Evolutionary conservation across 2,888 invertebrate species (phyloP), one percentile per base, ranked within the genome.

Genomic region (Lasius platythorax): DNA sequence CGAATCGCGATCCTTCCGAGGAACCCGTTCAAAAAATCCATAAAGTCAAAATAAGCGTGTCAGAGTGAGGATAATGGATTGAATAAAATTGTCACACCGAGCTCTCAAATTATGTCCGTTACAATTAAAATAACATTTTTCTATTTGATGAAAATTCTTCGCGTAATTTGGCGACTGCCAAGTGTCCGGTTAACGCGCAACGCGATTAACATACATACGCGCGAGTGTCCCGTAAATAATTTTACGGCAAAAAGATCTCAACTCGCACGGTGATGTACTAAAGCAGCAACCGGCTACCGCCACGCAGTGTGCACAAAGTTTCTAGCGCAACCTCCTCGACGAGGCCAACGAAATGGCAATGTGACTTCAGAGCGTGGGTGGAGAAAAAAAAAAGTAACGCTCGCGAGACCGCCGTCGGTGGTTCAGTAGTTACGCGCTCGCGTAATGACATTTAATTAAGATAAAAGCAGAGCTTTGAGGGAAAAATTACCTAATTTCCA

Each of bases 371-470:
- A 72, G 40, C 9, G 43, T 23, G 50, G 18, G n/a, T 53, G 30
- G n/a, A 40, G 33, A 40, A 56, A 46, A 56, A 56, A 82, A 78
- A 85, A 70, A 43, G 53, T 37, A 64, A 58, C n/a, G 50, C 18
- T 56, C 30, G 37, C 73, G 68, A 28, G 33, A 68, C 72, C 43
- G 28, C 66, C 43, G n/a, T 56, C 40, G 11, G 58, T 67, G 68
- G 61, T 56, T 73, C 61, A 33, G 53, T 75, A 58, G 63, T 76
- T 87, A 82, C 64, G 81, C 86, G 82, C 86, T 87, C 84, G 81
- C 86, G 81, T 82, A 68, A 85, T 87, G 88, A 89, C 89, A 87
- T 91, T 91, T 91, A 91, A 91, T 91, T 91, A 91, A 91, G 89
- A 90, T 91, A 89, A 91, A 89, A 91, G 88, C 87, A 87, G 83